phyloP scores from a whole-genome alignment of 92 coral and sea anemone genomes.

The Palythoa grandis region DNA sequence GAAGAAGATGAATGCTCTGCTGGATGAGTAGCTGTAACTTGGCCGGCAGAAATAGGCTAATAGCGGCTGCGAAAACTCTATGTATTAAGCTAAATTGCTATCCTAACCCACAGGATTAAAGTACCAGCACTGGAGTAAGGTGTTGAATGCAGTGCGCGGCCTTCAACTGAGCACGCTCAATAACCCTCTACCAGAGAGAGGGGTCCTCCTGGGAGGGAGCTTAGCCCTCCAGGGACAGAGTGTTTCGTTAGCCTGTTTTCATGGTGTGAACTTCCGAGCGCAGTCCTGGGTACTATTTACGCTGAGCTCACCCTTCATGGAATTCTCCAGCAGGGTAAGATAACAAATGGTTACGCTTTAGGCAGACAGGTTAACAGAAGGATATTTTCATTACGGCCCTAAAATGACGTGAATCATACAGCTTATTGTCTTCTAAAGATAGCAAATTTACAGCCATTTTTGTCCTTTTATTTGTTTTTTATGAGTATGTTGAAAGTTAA shows the following conservation, averaged over 20 bases:
- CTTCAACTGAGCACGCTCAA: slow-evolving; percentile 78
- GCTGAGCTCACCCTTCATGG: slow-evolving; percentile 74
- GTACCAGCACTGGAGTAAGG: slow-evolving; percentile 99
- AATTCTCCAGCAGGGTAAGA: slow-evolving; percentile 83
- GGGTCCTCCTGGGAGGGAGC: slow-evolving; percentile 92
- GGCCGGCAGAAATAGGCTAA: too few relatives aligned
- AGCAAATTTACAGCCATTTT: too few relatives aligned
- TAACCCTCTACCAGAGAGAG: slow-evolving; percentile 88
- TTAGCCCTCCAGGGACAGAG: slow-evolving; percentile 82
- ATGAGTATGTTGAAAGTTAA: too few relatives aligned
- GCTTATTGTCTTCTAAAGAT: too few relatives aligned
- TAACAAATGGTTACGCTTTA: background rate
- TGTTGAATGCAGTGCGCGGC: slow-evolving; percentile 78
- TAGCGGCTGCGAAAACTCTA: too few relatives aligned
- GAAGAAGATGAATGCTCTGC: too few relatives aligned
- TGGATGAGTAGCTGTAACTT: too few relatives aligned
- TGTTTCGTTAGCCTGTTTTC: slow-evolving; percentile 93
- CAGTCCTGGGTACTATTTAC: slow-evolving; percentile 97
- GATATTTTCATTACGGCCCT: background rate
- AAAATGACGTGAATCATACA: too few relatives aligned
- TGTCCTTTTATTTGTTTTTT: too few relatives aligned
- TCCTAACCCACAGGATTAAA: slow-evolving; percentile 73
- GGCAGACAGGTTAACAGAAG: background rate
- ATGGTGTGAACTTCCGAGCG: slow-evolving; percentile 97
- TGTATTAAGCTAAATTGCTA: background rate